Percentiles rank a stretch among this genome's conserved stretches.
phyloP scores from a whole-genome alignment of 2,888 invertebrate species.

The Latheticus oryzae region DNA sequence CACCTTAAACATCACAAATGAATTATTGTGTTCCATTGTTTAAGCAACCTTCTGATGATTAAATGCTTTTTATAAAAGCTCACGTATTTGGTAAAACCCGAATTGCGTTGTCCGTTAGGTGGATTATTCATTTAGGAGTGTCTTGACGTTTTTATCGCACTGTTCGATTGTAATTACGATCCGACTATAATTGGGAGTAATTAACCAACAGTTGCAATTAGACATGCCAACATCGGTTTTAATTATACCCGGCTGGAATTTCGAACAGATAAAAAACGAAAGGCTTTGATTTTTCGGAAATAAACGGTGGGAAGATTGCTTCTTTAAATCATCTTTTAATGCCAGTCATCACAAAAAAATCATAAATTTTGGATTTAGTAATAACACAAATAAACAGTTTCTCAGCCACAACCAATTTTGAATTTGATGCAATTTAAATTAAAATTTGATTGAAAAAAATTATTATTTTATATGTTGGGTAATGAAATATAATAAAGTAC shows the following conservation, averaged over 20 bases:
- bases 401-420: too few relatives aligned
- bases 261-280: not conserved
- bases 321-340: too few relatives aligned
- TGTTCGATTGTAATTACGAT: conserved; percentile 27
- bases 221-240: conserved; percentile 45
- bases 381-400: too few relatives aligned
- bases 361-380: too few relatives aligned
- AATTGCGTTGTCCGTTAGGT: conserved; percentile 35
- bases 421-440: too few relatives aligned
- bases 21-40: conserved; percentile 36
- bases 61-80: conserved; percentile 32
- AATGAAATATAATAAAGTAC: too few relatives aligned
- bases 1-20: conserved; percentile 35
- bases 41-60: conserved; percentile 32
- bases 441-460: too few relatives aligned
- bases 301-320: too few relatives aligned
- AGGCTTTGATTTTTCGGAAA: too few relatives aligned
- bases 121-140: conserved; percentile 36
- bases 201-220: conserved; percentile 39
- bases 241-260: conserved; percentile 30
- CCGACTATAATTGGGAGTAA: too few relatives aligned
- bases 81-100: conserved; percentile 40
- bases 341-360: too few relatives aligned
- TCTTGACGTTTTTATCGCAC: conserved; percentile 25
- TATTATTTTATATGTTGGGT: too few relatives aligned